These are phyloP conservation scores for Stegodyphus mimosarum DNA, from an alignment of 1,140 invertebrate species.

Conservation along the genomic window DNA sequence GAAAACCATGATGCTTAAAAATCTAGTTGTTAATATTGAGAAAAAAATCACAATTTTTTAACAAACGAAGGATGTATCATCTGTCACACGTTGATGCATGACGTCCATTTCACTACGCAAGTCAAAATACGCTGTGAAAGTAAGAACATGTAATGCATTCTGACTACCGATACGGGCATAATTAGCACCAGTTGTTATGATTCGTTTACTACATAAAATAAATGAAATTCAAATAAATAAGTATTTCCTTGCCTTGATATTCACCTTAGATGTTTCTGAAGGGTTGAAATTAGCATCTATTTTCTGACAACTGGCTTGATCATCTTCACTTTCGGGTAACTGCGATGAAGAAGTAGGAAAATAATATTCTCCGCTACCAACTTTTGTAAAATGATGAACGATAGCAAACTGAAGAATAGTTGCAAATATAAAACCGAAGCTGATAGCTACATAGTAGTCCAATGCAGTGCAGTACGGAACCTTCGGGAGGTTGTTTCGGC, in stretches of 20 bases:
- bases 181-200: too few species aligned
- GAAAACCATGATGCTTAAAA: too few species aligned
- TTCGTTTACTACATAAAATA: too few species aligned
- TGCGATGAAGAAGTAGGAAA: slow-evolving; percentile 68
- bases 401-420: slow-evolving; percentile 88
- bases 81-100: too few species aligned
- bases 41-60: too few species aligned
- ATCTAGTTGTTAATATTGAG: too few species aligned
- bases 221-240: too few species aligned
- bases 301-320: slow-evolving; percentile 4
- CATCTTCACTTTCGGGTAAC: slow-evolving; percentile 29
- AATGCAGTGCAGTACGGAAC: slow-evolving; percentile 88
- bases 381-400: slow-evolving; percentile 91
- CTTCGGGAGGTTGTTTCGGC: slow-evolving; percentile 85
- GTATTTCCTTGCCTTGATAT: neutral
- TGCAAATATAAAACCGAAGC: slow-evolving; percentile 87
- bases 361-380: slow-evolving; percentile 87
- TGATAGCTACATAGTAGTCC: slow-evolving; percentile 88
- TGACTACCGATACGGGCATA: too few species aligned
- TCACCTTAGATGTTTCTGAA: slow-evolving; percentile 6
- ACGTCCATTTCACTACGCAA: too few species aligned
- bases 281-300: slow-evolving; percentile 30
- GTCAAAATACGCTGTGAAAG: too few species aligned
- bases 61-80: too few species aligned
- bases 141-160: too few species aligned